Conservation (phyloP, 37 sponge, comb jelly and placozoan species). For the Dysidea cf. avara region DNA sequence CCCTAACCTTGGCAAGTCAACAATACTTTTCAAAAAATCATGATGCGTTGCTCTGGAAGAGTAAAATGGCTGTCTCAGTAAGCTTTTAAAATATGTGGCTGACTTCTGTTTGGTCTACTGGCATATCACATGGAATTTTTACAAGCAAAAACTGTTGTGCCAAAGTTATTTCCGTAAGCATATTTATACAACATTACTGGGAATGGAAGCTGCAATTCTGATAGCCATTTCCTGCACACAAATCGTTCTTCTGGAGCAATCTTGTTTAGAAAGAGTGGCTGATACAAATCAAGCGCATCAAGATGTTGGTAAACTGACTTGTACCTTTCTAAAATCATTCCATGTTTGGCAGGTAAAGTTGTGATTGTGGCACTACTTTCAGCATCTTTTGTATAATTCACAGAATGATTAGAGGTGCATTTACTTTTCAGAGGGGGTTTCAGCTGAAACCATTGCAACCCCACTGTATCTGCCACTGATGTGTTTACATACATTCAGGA, state of each 20-base stretch:
- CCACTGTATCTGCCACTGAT: too few species aligned
- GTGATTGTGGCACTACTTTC: too few species aligned
- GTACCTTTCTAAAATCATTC: too few species aligned
- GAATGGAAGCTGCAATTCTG: too few species aligned
- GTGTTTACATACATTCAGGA: too few species aligned
- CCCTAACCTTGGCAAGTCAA: conserved; percentile 1
- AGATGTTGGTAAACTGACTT: too few species aligned
- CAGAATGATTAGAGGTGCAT: too few species aligned
- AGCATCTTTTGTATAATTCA: too few species aligned
- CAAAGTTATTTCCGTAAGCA: conserved; percentile 35
- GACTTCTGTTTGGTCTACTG: conserved; percentile 3
- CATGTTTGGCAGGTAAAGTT: too few species aligned
- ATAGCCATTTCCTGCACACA: conserved; percentile 28
- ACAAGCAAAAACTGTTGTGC: conserved; percentile 20
- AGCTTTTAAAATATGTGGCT: conserved; percentile 20
- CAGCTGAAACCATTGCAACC: too few species aligned
- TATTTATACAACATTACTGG: conserved; percentile 42
- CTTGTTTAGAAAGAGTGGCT: conserved; percentile 24
- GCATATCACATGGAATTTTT: conserved; percentile 13
- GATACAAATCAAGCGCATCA: too few species aligned
- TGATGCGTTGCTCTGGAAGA: conserved; percentile 13
- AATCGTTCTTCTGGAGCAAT: conserved; percentile 20
- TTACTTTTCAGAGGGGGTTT: too few species aligned
- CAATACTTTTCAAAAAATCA: conserved; percentile 30
- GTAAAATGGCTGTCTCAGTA: conserved; percentile 8